A percentile compares a stretch with the other conserved stretches of the same genome.
These are phyloP conservation scores for Hyppa rectilinea DNA, from an alignment of 2,888 invertebrate species.

Conservation along the genomic window DNA sequence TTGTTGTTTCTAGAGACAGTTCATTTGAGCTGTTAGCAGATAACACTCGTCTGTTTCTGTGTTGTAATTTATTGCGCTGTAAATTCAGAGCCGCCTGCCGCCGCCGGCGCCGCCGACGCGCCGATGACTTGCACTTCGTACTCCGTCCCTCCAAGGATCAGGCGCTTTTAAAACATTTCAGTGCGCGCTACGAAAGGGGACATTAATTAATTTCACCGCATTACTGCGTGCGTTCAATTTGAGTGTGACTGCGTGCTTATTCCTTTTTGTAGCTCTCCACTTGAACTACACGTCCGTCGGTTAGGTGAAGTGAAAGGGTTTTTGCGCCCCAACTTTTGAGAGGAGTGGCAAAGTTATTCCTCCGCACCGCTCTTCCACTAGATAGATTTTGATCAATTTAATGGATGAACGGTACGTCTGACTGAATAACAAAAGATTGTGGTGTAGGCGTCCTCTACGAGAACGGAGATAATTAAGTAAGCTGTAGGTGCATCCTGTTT, in stretches of 20 bases:
- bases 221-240: constrained; percentile 80
- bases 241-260: constrained; percentile 77
- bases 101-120: constrained; percentile 63
- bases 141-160: constrained; percentile 75
- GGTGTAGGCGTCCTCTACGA: constrained; percentile 54
- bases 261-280: constrained; percentile 71
- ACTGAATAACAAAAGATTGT: constrained; percentile 52
- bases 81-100: constrained; percentile 75
- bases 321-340: constrained; percentile 51
- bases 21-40: constrained; percentile 87
- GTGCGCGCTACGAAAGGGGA: constrained; percentile 77
- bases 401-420: constrained; percentile 45
- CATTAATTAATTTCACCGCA: constrained; percentile 88
- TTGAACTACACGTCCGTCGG: constrained; percentile 52
- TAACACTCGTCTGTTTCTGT: constrained; percentile 82
- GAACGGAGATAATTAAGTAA: constrained; percentile 50
- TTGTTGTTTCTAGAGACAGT: constrained; percentile 80
- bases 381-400: constrained; percentile 51
- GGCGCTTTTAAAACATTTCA: constrained; percentile 83
- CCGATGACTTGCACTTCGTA: constrained; percentile 85
- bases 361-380: constrained; percentile 24
- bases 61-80: constrained; percentile 86
- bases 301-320: constrained; percentile 54
- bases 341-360: constrained; percentile 46
- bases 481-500: constrained; percentile 58